Evolutionary conservation across 2,113 vertebrate species (phyloP).

Genomic region (Epinephelus lanceolatus): DNA sequence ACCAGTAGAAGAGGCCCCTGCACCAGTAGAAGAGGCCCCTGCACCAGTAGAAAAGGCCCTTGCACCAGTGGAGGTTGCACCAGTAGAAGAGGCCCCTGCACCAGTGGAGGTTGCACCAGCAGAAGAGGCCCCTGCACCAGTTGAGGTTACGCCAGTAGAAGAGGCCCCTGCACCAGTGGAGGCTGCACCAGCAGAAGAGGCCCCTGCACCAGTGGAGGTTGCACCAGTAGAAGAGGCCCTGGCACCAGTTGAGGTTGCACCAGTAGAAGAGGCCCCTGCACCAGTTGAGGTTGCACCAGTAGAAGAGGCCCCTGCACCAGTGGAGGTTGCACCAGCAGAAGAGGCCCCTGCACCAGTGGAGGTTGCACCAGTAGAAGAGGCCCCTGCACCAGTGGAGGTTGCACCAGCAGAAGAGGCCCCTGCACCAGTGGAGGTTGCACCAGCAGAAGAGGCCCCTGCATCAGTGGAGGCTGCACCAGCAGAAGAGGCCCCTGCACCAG

Average conservation of each 20-base stretch:
- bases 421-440: background rate
- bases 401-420: background rate
- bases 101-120: background rate
- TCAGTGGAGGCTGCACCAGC: background rate
- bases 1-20: background rate
- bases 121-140: constrained; percentile 1
- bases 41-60: background rate
- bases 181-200: background rate
- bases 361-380: background rate
- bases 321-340: background rate
- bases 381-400: background rate
- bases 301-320: background rate
- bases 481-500: constrained; percentile 1
- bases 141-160: background rate
- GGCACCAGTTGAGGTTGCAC: background rate
- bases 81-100: background rate
- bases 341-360: constrained; percentile 5
- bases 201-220: background rate
- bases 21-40: background rate
- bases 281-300: no score
- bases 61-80: background rate
- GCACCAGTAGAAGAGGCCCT: background rate
- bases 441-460: background rate
- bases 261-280: background rate
- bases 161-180: background rate